These are phyloP conservation scores for Aphelinus atriplicis DNA, from an alignment of 1,140 invertebrate species.

Conservation along the genomic window DNA sequence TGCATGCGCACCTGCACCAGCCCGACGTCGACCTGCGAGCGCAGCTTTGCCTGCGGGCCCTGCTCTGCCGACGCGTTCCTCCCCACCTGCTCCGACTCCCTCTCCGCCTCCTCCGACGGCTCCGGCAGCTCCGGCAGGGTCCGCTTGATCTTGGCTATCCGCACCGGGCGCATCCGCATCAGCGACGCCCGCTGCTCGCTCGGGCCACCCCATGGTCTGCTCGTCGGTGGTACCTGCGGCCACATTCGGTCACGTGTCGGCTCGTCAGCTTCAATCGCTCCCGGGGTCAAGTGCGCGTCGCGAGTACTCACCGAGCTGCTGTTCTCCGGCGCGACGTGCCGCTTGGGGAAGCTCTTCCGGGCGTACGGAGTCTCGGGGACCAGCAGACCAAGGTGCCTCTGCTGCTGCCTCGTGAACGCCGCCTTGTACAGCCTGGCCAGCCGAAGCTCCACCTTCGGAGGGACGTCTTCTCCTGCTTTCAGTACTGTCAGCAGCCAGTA, in stretches of 20 bases:
- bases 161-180: slow-evolving; percentile 42
- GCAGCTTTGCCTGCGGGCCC: slow-evolving; percentile 17
- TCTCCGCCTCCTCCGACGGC: slow-evolving; percentile 13
- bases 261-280: background rate
- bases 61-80: too few relatives aligned
- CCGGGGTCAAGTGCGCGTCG: background rate
- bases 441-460: slow-evolving; percentile 61
- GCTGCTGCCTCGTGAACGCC: slow-evolving; percentile 66
- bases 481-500: slow-evolving; percentile 86
- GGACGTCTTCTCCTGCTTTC: slow-evolving; percentile 59
- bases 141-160: slow-evolving; percentile 40
- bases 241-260: background rate
- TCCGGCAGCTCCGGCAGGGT: slow-evolving; percentile 33
- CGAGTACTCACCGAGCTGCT: background rate
- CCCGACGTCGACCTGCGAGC: slow-evolving; percentile 42
- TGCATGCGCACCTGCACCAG: slow-evolving; percentile 63
- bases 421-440: slow-evolving; percentile 65
- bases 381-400: slow-evolving; percentile 58
- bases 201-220: background rate
- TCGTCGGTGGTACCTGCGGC: background rate
- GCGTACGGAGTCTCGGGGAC: background rate
- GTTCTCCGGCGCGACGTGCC: background rate
- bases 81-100: slow-evolving; percentile 32
- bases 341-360: slow-evolving; percentile 11
- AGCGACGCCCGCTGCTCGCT: background rate